phyloP scores from a whole-genome alignment of 2,113 vertebrate species.

The Ammodytes marinus region DNA sequence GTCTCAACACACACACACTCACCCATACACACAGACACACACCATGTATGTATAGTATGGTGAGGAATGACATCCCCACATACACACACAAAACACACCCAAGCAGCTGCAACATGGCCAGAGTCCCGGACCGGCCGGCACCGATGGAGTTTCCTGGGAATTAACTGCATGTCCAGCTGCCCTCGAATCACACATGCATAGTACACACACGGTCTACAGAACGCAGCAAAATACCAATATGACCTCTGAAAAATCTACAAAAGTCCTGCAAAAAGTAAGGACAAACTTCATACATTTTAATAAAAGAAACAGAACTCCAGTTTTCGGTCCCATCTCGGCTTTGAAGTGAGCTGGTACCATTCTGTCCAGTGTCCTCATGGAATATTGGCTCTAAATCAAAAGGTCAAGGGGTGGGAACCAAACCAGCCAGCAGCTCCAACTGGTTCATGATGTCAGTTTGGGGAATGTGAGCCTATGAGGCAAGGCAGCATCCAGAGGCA shows the following conservation, averaged over 20 bases:
- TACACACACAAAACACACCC: slow-evolving; percentile 68
- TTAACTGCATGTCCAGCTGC: slow-evolving; percentile 80
- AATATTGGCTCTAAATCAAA: background rate
- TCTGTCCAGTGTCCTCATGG: slow-evolving; percentile 12
- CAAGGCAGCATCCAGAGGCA: slow-evolving; percentile 89
- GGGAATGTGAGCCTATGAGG: slow-evolving; percentile 81
- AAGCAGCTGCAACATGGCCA: slow-evolving; percentile 83
- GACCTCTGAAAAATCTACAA: slow-evolving; percentile 8
- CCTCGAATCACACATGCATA: slow-evolving; percentile 49
- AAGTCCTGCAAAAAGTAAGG: slow-evolving; percentile 43
- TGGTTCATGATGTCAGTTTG: slow-evolving; percentile 13
- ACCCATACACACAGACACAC: slow-evolving; percentile 55
- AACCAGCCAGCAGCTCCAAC: slow-evolving; percentile 16
- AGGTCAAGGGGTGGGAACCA: background rate
- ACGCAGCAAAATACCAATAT: slow-evolving; percentile 17
- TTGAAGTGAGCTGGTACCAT: slow-evolving; percentile 15
- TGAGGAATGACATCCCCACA: slow-evolving; percentile 82
- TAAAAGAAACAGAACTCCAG: slow-evolving; percentile 29
- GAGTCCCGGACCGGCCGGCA: slow-evolving; percentile 86
- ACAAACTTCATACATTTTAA: background rate
- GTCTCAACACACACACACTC: slow-evolving; percentile 80
- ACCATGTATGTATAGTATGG: slow-evolving; percentile 82
- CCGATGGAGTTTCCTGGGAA: slow-evolving; percentile 82
- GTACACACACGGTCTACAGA: slow-evolving; percentile 17
- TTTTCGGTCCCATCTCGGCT: slow-evolving; percentile 1